Evolutionary conservation across 2,113 vertebrate genomes (phyloP).

Genomic region (Paramisgurnus dabryanus): DNA sequence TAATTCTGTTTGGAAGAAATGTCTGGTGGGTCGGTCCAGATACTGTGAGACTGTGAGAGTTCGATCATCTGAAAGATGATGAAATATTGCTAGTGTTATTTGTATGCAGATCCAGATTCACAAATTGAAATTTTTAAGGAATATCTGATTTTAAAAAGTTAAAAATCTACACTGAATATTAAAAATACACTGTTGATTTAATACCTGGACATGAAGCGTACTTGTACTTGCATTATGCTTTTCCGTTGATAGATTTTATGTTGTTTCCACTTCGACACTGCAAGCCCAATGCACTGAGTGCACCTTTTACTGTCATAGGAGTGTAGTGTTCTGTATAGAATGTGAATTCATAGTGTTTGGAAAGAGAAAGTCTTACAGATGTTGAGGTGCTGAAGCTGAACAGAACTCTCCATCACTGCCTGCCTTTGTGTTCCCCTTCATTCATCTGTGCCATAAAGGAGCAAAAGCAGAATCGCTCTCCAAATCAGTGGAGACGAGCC

Average conservation of each 20-base stretch:
- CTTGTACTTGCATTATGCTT: too few relatives aligned
- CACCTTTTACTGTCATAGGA: background rate
- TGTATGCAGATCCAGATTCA: too few relatives aligned
- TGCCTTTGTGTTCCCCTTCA: conserved; percentile 30
- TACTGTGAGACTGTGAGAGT: background rate
- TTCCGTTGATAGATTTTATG: background rate
- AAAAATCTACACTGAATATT: too few relatives aligned
- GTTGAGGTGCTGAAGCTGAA: conserved; percentile 22
- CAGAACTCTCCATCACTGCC: conserved; percentile 44
- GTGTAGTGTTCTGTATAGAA: background rate
- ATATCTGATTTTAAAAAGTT: too few relatives aligned
- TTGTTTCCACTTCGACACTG: background rate
- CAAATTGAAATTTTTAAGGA: too few relatives aligned
- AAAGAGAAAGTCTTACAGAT: conserved; percentile 19
- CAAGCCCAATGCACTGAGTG: background rate
- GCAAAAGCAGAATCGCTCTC: conserved; percentile 30
- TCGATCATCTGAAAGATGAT: conserved; percentile 6
- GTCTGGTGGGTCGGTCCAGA: background rate
- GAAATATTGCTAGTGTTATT: background rate
- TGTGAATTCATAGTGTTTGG: background rate
- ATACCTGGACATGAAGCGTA: too few relatives aligned
- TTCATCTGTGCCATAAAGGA: conserved; percentile 37
- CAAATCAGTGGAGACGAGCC: conserved; percentile 22
- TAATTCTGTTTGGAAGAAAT: conserved; percentile 45
- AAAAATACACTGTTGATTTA: too few relatives aligned